These are phyloP conservation scores for Strongylocentrotus purpuratus DNA, from an alignment of 35 echinoderm and acorn worm species.

Conservation along the genomic window DNA sequence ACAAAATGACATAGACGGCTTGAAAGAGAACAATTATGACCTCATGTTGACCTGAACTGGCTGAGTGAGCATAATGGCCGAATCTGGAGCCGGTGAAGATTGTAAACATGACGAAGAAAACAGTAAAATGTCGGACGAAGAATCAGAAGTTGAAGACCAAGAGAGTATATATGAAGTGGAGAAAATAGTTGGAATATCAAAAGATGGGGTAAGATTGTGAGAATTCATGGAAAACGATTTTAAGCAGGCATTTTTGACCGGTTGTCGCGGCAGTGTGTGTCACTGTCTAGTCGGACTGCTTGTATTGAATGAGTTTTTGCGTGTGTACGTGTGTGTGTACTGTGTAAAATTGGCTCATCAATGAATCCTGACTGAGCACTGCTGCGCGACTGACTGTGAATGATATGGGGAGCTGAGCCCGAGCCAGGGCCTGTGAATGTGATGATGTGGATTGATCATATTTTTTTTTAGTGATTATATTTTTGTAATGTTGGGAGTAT, in stretches of 20 bases:
- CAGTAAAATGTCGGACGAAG: slow-evolving; percentile 32
- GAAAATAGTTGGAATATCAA: slow-evolving; percentile 38
- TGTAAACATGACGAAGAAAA: slow-evolving; percentile 55
- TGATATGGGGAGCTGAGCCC: no score
- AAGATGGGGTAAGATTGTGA: slow-evolving; percentile 25
- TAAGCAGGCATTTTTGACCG: not conserved
- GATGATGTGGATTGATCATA: no score
- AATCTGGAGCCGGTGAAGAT: slow-evolving; percentile 48
- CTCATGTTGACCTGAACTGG: slow-evolving; percentile 31
- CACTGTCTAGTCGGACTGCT: not conserved
- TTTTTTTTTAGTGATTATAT: no score
- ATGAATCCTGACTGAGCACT: no score
- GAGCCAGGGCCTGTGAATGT: no score
- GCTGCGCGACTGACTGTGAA: no score
- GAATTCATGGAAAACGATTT: not conserved
- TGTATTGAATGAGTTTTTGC: not conserved
- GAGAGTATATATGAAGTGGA: slow-evolving; percentile 46
- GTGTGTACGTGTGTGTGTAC: not conserved
- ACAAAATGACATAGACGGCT: not conserved
- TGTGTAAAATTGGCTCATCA: not conserved
- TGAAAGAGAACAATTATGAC: not conserved
- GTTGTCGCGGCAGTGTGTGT: not conserved
- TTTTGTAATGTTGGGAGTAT: no score
- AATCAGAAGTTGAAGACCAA: slow-evolving; percentile 28
- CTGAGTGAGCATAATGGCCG: slow-evolving; percentile 52